Evolutionary conservation across 2,888 invertebrate genomes (phyloP).

Genomic region (Choreutis nemorana): DNA sequence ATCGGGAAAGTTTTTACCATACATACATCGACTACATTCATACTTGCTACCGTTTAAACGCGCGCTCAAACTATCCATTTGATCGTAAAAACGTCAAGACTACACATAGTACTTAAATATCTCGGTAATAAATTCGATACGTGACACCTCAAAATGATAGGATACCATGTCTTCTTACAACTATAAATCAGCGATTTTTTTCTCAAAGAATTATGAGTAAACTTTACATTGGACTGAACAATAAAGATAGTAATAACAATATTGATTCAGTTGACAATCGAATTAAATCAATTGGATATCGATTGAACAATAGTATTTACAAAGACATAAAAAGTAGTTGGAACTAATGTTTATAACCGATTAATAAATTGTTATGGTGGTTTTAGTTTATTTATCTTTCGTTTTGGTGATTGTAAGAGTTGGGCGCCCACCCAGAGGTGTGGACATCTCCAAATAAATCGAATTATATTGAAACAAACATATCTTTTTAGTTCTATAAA

Average conservation of each 20-base stretch:
- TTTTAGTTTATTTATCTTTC: constrained; percentile 44
- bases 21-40: constrained; percentile 31
- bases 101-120: constrained; percentile 12
- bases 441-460: constrained; percentile 52
- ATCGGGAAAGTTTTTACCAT: constrained; percentile 33
- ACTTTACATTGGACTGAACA: background rate
- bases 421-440: constrained; percentile 59
- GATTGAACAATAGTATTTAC: too few species aligned
- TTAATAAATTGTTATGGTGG: constrained; percentile 51
- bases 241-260: too few species aligned
- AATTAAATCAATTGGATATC: constrained; percentile 1
- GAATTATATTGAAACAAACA: constrained; percentile 38
- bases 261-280: constrained; percentile 1
- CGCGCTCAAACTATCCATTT: constrained; percentile 20
- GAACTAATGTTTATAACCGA: constrained; percentile 43
- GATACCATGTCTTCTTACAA: constrained; percentile 22
- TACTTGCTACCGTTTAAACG: constrained; percentile 24
- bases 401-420: constrained; percentile 49
- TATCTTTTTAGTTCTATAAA: constrained; percentile 11
- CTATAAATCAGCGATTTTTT: constrained; percentile 21
- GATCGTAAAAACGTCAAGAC: constrained; percentile 25
- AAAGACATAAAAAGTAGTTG: constrained; percentile 38
- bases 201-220: background rate
- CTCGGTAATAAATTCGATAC: constrained; percentile 20
- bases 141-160: constrained; percentile 31